Base-by-base conservation (phyloP, 2,113 vertebrate species). In the Carlito syrichta region DNA sequence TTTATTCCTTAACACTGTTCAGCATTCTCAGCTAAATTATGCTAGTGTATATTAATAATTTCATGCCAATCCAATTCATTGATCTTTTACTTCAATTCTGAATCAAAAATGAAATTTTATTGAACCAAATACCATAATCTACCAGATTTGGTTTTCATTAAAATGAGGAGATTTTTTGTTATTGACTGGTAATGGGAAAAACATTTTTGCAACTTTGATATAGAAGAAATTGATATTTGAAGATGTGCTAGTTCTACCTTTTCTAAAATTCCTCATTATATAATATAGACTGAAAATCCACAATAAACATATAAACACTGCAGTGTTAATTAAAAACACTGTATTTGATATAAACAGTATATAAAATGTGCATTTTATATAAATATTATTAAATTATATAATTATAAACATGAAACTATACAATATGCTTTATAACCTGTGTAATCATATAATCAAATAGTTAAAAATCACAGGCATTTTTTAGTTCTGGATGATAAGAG, bases 101-200 rank as follows among this genome's bases (percentile, higher is more conserved):
- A 93, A 60, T 94, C 77, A 68, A 32, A 84, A 74, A 54, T 74
- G 82, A 27, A 62, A 62, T 43, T 84, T 56, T 52, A 79, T 74
- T 43, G 62, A 78, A 95, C 48, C 38, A 16, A 56, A 48, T 4
- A 0, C 3, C 77, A 35, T 27, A 2, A 45, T 30, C 52, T 8
- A 30, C 60, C 30, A 12, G 43, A 23, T 43, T 91, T 19, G 8
- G 32, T 30, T 84, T 62, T 71, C 45, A 30, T 16, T 56, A 56
- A 83, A 32, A 17, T 62, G 8, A 81, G 38, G 38, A 71, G 27
- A 35, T 43, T 45, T 82, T n/a, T 77, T 76, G 62, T 10, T 43
- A 22, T 83, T 43, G 54, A 89, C 25, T n/a, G 62, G 77, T 50
- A n/a, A 38, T 50, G n/a, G 40, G 20, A 5, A 63, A 54, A 43